Evolutionary conservation across 1,140 invertebrate species (phyloP).

Genomic region (Homalodisca vitripennis): DNA sequence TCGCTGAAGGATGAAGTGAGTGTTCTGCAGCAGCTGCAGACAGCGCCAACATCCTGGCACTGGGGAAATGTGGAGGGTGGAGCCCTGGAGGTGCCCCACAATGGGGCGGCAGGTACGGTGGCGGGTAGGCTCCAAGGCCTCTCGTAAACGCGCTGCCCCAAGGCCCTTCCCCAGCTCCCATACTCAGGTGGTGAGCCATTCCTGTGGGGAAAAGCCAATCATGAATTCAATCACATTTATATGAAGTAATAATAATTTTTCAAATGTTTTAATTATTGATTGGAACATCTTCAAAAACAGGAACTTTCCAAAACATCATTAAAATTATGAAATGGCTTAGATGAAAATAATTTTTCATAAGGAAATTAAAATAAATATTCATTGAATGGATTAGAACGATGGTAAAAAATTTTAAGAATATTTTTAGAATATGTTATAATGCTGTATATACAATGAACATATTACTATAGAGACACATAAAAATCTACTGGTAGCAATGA

Average conservation of each 20-base stretch:
- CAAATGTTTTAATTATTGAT: neutral
- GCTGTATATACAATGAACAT: too few relatives aligned
- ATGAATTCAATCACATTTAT: neutral
- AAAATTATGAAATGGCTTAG: too few relatives aligned
- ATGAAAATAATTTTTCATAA: too few relatives aligned
- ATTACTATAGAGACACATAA: too few relatives aligned
- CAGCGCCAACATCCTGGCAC: slow-evolving; percentile 31
- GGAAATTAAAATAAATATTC: too few relatives aligned
- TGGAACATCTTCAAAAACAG: slow-evolving; percentile 5
- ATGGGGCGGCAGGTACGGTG: slow-evolving; percentile 34
- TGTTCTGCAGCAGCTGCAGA: slow-evolving; percentile 28
- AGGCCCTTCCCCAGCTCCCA: slow-evolving; percentile 29
- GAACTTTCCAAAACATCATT: too few relatives aligned
- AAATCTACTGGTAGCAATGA: too few relatives aligned
- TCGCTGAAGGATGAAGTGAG: slow-evolving; percentile 15
- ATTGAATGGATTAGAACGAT: too few relatives aligned
- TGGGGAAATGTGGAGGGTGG: slow-evolving; percentile 37
- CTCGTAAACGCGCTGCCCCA: slow-evolving; percentile 34
- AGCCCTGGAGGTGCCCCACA: slow-evolving; percentile 34
- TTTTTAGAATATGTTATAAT: too few relatives aligned
- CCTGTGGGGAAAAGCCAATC: slow-evolving; percentile 33
- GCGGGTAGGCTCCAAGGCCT: slow-evolving; percentile 34
- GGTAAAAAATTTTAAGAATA: too few relatives aligned
- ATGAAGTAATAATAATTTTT: neutral
- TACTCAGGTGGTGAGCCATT: slow-evolving; percentile 36